Conservation (phyloP, 2,797 vertebrate genomes). For the Dicrostonyx torquatus region DNA sequence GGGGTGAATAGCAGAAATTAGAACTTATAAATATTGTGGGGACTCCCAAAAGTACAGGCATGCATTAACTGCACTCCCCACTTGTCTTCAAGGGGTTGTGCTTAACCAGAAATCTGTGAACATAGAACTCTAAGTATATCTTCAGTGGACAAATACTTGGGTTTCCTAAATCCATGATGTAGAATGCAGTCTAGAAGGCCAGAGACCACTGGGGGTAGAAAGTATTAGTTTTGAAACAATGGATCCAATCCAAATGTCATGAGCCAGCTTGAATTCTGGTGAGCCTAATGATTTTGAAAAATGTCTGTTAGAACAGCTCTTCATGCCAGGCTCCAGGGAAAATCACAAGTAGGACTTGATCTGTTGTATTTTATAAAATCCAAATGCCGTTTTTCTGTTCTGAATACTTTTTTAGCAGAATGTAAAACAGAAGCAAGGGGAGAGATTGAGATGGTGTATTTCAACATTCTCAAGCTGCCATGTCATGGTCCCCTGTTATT, state of each 20-base stretch:
- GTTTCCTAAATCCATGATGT: conserved; percentile 37
- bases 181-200: conserved; percentile 39
- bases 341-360: conserved; percentile 74
- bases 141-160: conserved; percentile 42
- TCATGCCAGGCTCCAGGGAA: conserved; percentile 64
- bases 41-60: background rate
- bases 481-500: background rate
- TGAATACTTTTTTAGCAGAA: conserved; percentile 34
- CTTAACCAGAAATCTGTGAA: conserved; percentile 16
- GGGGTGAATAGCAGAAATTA: background rate
- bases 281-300: conserved; percentile 75
- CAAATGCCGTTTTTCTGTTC: conserved; percentile 74
- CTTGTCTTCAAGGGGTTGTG: background rate
- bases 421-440: conserved; percentile 57
- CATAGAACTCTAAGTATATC: conserved; percentile 30
- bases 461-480: conserved; percentile 26
- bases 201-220: conserved; percentile 50
- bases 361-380: conserved; percentile 75
- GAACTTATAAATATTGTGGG: background rate
- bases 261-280: conserved; percentile 56
- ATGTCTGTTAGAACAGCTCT: conserved; percentile 60
- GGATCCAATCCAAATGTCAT: conserved; percentile 44
- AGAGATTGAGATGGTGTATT: conserved; percentile 8
- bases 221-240: conserved; percentile 22
- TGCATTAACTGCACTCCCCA: background rate